These are phyloP conservation scores for Coelopa frigida DNA, from an alignment of 1,140 invertebrate genomes.

Conservation along the genomic window DNA sequence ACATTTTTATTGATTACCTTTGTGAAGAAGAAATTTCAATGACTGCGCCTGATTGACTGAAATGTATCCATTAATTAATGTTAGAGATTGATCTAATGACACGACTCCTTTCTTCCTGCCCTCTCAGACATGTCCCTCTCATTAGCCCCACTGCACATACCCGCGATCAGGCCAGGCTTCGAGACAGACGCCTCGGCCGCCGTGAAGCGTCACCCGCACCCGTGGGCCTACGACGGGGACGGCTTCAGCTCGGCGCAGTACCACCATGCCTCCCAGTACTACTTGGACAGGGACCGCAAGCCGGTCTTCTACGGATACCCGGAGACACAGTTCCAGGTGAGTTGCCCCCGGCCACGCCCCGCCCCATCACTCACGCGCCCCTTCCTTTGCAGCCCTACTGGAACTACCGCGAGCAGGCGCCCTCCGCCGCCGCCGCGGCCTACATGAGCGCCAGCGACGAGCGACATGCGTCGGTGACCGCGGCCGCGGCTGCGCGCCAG, in stretches of 20 bases:
- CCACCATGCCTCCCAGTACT: constrained; percentile 34
- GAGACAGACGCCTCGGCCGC: constrained; percentile 39
- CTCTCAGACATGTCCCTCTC: constrained; percentile 40
- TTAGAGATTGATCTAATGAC: no score
- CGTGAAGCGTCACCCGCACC: constrained; percentile 41
- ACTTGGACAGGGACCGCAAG: constrained; percentile 40
- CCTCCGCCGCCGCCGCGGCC: constrained; percentile 32
- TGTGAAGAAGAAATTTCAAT: not conserved
- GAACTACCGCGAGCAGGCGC: constrained; percentile 42
- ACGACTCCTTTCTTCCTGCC: no score
- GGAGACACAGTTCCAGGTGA: constrained; percentile 44
- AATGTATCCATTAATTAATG: no score
- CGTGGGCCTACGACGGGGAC: constrained; percentile 40
- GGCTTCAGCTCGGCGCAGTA: constrained; percentile 37
- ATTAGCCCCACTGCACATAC: constrained; percentile 44
- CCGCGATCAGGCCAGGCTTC: constrained; percentile 42
- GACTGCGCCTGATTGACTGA: not conserved
- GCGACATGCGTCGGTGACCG: constrained; percentile 33
- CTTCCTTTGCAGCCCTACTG: constrained; percentile 28
- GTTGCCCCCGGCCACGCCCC: no score
- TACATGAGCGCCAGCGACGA: constrained; percentile 42
- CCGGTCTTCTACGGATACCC: constrained; percentile 42
- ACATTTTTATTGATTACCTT: no score
- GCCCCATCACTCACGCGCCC: no score
- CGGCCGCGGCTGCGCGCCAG: constrained; percentile 36